Percentiles rank a stretch among this genome's conserved stretches.
Conservation (phyloP, 2,888 invertebrate species). For the Agriopis marginaria region DNA sequence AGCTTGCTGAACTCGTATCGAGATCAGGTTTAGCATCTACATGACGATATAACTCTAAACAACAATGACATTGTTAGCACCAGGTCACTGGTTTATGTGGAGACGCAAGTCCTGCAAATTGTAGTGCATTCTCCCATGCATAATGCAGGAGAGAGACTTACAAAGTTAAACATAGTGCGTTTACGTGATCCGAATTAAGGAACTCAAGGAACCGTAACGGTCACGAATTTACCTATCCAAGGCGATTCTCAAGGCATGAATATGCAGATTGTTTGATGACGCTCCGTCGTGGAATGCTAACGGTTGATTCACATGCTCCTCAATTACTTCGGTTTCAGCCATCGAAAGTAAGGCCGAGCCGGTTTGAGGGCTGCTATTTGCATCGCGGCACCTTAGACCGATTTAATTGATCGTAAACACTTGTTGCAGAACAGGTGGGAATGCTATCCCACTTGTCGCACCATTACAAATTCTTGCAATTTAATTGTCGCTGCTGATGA, state of each 20-base stretch:
- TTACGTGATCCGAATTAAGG: constrained; percentile 67
- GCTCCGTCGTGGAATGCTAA: constrained; percentile 76
- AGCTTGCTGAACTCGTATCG: constrained; percentile 24
- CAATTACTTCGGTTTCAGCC: constrained; percentile 33
- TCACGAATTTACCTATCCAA: constrained; percentile 69
- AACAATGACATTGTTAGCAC: constrained; percentile 53
- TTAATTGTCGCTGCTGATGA: constrained; percentile 13
- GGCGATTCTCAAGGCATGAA: constrained; percentile 66
- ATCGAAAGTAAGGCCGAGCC: constrained; percentile 64
- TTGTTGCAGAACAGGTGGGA: constrained; percentile 13
- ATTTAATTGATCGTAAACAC: constrained; percentile 41
- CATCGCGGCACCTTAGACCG: constrained; percentile 52
- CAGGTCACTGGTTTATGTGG: constrained; percentile 60
- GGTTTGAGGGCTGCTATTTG: constrained; percentile 61
- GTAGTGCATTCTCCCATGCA: constrained; percentile 64
- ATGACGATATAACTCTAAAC: constrained; percentile 41
- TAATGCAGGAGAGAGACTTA: constrained; percentile 61
- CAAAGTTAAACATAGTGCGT: constrained; percentile 50
- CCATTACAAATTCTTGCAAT: constrained; percentile 14
- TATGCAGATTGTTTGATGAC: constrained; percentile 79
- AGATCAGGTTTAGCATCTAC: constrained; percentile 43
- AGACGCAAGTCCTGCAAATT: constrained; percentile 59
- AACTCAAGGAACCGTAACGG: constrained; percentile 64
- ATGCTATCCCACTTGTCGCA: constrained; percentile 8
- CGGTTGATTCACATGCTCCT: constrained; percentile 76